Evolutionary conservation across 1,140 invertebrate species (phyloP).

Genomic region (Cherax quadricarinatus): DNA sequence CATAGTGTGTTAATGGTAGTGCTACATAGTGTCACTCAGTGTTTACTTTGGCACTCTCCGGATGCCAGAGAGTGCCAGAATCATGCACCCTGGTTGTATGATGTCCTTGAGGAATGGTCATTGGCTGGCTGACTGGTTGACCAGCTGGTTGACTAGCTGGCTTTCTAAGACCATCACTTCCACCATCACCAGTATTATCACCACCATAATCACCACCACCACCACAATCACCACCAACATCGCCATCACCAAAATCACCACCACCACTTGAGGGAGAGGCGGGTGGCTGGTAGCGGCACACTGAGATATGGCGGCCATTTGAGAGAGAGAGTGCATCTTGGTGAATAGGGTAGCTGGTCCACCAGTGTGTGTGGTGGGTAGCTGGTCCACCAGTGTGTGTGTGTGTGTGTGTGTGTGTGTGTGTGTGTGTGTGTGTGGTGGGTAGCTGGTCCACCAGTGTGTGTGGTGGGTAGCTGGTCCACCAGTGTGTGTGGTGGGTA

Average conservation of each 20-base stretch:
- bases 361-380: conserved; percentile 12
- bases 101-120: not conserved
- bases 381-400: too few species aligned
- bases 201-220: not conserved
- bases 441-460: too few species aligned
- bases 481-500: too few species aligned
- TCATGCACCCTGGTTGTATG: not conserved
- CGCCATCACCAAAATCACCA: conserved; percentile 1
- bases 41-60: not conserved
- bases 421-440: too few species aligned
- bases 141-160: too few species aligned
- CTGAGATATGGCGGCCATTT: conserved; percentile 60
- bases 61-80: not conserved
- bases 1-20: too few species aligned
- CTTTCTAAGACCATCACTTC: too few species aligned
- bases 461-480: too few species aligned
- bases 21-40: not conserved
- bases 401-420: too few species aligned
- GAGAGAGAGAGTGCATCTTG: conserved; percentile 26
- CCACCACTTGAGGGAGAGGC: conserved; percentile 36
- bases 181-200: not conserved
- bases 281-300: conserved; percentile 23
- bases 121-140: not conserved
- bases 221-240: not conserved
- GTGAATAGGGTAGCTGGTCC: conserved; percentile 28